Conservation (phyloP, 2,797 vertebrate genomes). For the Urocyon cinereoargenteus region DNA sequence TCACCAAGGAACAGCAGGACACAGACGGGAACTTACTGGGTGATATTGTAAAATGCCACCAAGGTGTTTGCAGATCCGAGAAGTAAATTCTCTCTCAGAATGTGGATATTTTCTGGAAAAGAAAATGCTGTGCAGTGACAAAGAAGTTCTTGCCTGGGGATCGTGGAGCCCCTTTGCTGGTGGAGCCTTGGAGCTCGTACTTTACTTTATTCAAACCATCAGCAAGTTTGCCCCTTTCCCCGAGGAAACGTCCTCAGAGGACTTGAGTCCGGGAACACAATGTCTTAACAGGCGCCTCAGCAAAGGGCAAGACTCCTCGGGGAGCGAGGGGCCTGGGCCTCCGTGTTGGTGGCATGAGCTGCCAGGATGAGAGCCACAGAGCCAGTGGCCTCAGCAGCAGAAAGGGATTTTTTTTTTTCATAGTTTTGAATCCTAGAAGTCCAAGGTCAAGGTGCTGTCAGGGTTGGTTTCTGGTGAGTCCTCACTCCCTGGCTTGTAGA, state of each 20-base stretch:
- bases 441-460: not conserved
- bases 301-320: not conserved
- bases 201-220: not conserved
- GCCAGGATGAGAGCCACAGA: not conserved
- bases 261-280: not conserved
- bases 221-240: not conserved
- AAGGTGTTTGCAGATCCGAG: not conserved
- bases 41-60: not conserved
- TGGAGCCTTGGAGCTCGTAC: not conserved
- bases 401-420: not conserved
- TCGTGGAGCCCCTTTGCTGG: not conserved
- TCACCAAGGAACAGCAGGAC: too few relatives aligned
- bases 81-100: conserved; percentile 30
- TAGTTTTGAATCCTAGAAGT: not conserved
- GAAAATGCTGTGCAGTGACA: not conserved
- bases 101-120: conserved; percentile 16
- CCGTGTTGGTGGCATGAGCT: not conserved
- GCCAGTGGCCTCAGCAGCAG: not conserved
- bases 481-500: not conserved
- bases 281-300: not conserved
- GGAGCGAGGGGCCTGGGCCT: not conserved
- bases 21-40: not conserved
- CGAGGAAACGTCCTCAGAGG: not conserved
- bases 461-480: not conserved
- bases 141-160: not conserved